These are phyloP conservation scores for Netelia virgata DNA, from an alignment of 2,888 invertebrate genomes.

Conservation along the genomic window DNA sequence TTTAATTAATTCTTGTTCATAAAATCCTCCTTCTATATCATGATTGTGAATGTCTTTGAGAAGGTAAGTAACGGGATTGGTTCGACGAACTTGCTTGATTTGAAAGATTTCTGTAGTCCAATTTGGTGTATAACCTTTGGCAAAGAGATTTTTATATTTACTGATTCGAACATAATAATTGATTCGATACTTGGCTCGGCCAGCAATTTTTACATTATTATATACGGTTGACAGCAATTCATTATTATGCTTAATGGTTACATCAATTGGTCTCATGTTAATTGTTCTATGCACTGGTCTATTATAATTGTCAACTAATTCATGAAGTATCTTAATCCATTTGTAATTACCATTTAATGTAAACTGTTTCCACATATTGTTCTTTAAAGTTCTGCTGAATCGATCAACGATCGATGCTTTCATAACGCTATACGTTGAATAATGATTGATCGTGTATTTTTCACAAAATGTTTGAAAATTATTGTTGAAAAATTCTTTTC, in stretches of 20 bases:
- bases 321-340: constrained; percentile 57
- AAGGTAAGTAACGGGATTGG: constrained; percentile 77
- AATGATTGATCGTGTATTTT: constrained; percentile 16
- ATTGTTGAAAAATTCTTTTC: constrained; percentile 20
- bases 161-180: constrained; percentile 78
- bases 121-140: constrained; percentile 79
- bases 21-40: constrained; percentile 69
- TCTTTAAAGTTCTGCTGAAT: constrained; percentile 7
- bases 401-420: constrained; percentile 21
- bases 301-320: constrained; percentile 74
- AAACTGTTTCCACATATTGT: constrained; percentile 28
- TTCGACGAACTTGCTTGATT: constrained; percentile 74
- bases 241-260: constrained; percentile 76
- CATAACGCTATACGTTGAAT: constrained; percentile 17
- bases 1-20: constrained; percentile 36
- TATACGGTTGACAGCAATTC: constrained; percentile 55
- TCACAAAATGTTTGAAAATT: constrained; percentile 47
- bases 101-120: constrained; percentile 81
- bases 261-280: constrained; percentile 77
- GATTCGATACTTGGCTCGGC: constrained; percentile 67
- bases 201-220: background rate
- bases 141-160: constrained; percentile 76
- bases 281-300: constrained; percentile 78
- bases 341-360: constrained; percentile 58
- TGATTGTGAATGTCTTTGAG: constrained; percentile 74